Evolutionary conservation across 2,888 invertebrate species (phyloP).

Genomic region (Hypomecis atomaria): DNA sequence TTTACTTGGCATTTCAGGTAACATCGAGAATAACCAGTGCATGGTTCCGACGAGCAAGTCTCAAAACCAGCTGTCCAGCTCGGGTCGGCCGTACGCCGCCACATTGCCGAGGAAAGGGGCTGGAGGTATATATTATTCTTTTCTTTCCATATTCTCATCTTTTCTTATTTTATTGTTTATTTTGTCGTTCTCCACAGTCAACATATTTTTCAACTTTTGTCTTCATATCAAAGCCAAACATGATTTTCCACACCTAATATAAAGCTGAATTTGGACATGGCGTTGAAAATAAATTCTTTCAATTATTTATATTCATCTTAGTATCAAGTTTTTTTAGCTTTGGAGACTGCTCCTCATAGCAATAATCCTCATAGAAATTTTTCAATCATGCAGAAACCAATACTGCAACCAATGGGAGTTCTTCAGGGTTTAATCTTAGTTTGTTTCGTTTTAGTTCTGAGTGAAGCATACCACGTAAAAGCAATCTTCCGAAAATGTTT

Average conservation of each 20-base stretch:
- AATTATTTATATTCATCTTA: too few species aligned
- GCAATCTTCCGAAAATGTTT: not conserved
- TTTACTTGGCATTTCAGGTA: constrained; percentile 45
- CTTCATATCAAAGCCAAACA: too few species aligned
- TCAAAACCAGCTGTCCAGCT: constrained; percentile 77
- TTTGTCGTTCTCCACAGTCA: too few species aligned
- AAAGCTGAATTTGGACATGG: too few species aligned
- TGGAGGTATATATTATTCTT: constrained; percentile 78
- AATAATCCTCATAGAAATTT: not conserved
- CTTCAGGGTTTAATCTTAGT: not conserved
- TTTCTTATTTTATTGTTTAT: not conserved
- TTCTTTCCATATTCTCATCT: not conserved
- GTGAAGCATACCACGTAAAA: not conserved
- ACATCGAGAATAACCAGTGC: constrained; percentile 65
- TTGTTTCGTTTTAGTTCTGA: not conserved
- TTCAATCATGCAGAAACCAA: not conserved
- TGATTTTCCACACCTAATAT: too few species aligned
- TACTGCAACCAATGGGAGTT: not conserved
- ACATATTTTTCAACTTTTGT: too few species aligned
- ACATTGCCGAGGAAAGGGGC: constrained; percentile 93
- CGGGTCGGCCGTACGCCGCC: constrained; percentile 90
- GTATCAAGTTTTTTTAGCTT: too few species aligned
- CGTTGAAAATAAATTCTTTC: too few species aligned
- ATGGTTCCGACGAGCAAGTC: constrained; percentile 81
- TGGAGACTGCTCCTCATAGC: too few species aligned